Percentiles rank a stretch among this genome's conserved stretches.
phyloP scores from a whole-genome alignment of 2,797 vertebrate genomes.

The Nyctalus aviator region DNA sequence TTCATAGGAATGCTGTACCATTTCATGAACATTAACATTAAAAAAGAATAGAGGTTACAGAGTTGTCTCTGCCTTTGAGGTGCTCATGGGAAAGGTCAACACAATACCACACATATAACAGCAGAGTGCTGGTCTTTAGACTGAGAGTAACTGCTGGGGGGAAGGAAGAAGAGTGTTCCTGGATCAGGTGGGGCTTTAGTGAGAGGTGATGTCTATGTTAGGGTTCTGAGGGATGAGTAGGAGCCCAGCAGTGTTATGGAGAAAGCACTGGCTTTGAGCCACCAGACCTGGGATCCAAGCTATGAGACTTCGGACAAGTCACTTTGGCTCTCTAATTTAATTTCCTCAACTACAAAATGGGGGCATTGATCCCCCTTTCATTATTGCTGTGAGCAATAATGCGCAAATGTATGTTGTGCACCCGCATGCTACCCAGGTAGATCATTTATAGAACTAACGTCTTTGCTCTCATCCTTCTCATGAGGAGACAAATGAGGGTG shows the following conservation, averaged over 20 bases:
- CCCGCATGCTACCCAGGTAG: not conserved
- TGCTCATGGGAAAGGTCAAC: not conserved
- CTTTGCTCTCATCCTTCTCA: not conserved
- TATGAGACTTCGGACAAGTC: not conserved
- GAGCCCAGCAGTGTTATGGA: not conserved
- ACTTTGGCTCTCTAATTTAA: not conserved
- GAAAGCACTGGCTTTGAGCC: not conserved
- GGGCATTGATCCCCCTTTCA: not conserved
- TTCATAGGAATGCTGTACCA: no score
- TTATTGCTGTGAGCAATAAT: not conserved
- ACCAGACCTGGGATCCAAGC: not conserved
- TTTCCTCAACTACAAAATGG: not conserved
- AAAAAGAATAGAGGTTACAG: not conserved
- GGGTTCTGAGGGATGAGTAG: conserved; percentile 23
- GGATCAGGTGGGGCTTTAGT: not conserved
- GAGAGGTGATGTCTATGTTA: not conserved
- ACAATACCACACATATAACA: not conserved
- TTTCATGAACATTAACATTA: not conserved
- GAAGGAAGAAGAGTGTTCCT: not conserved
- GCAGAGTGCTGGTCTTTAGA: not conserved
- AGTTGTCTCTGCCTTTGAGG: not conserved
- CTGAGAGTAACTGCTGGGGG: not conserved
- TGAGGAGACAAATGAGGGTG: not conserved
- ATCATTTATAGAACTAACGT: not conserved
- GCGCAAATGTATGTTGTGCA: not conserved